Conservation (phyloP, 2,113 vertebrate species). For the Crotophaga sulcirostris region DNA sequence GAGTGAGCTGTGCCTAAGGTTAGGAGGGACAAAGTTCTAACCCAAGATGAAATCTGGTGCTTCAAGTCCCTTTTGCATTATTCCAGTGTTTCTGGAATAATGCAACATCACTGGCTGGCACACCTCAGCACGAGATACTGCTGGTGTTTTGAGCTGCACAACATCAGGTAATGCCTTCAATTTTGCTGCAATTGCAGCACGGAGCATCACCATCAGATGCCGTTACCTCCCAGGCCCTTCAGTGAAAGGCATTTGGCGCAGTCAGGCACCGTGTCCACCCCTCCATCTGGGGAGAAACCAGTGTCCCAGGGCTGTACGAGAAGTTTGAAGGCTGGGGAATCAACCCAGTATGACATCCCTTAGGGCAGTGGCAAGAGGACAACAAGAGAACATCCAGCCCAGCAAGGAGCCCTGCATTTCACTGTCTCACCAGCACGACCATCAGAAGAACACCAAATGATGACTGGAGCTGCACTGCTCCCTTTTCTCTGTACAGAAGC, state of each 20-base stretch:
- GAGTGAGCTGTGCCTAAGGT: not conserved
- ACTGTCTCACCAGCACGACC: not conserved
- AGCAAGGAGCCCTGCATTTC: not conserved
- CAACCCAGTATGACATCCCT: not conserved
- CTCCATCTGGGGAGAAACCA: not conserved
- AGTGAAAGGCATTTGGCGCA: accelerated
- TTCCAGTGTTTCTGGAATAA: not conserved
- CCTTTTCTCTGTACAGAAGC: not conserved
- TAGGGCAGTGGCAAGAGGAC: not conserved
- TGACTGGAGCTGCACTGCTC: not conserved
- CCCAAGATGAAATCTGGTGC: not conserved
- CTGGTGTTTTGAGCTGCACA: not conserved
- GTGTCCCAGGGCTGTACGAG: not conserved
- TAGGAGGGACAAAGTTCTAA: not conserved
- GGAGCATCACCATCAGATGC: not conserved
- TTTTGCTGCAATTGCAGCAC: not conserved
- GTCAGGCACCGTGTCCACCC: not conserved
- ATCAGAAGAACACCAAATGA: accelerated
- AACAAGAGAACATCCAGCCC: not conserved
- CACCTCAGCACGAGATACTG: not conserved
- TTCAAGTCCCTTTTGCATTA: not conserved
- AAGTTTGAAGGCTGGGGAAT: not conserved
- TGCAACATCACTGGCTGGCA: not conserved
- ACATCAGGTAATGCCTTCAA: not conserved
- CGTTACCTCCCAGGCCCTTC: accelerated